These are phyloP conservation scores for Ostrea edulis DNA, from an alignment of 1,140 invertebrate genomes.

Conservation along the genomic window DNA sequence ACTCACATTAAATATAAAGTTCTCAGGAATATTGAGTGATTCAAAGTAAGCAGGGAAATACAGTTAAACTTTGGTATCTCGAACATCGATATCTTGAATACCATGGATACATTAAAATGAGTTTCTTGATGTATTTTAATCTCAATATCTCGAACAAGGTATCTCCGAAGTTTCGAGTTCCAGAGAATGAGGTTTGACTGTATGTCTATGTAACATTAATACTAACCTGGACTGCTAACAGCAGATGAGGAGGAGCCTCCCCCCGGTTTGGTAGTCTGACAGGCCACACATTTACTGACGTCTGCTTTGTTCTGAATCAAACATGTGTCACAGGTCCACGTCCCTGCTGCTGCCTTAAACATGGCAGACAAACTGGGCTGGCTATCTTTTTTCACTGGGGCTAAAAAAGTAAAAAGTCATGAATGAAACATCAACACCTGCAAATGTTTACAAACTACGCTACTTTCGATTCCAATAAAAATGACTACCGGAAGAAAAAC, in stretches of 20 bases:
- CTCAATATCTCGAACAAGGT: no score
- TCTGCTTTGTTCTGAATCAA: conserved; percentile 84
- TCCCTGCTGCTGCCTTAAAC: conserved; percentile 81
- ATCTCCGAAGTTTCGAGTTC: no score
- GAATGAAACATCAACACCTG: background rate
- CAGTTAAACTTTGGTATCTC: no score
- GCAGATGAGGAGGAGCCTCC: background rate
- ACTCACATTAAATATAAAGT: no score
- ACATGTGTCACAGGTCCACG: conserved; percentile 86
- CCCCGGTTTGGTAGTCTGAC: conserved; percentile 83
- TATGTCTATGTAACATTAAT: no score
- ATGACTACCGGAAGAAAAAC: background rate
- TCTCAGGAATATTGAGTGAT: no score
- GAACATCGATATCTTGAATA: no score
- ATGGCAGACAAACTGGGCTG: conserved; percentile 79
- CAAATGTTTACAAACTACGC: background rate
- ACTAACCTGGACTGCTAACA: background rate
- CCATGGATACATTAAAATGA: no score
- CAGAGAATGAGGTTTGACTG: no score
- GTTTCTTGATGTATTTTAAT: no score
- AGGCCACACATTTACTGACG: conserved; percentile 84
- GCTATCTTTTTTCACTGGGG: background rate
- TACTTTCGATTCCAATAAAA: no score
- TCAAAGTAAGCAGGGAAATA: no score
- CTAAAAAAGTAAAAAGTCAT: background rate